Evolutionary conservation across 92 coral and sea anemone species (phyloP), one percentile per base, ranked within the genome.

Genomic region (Meandrina meandrites): DNA sequence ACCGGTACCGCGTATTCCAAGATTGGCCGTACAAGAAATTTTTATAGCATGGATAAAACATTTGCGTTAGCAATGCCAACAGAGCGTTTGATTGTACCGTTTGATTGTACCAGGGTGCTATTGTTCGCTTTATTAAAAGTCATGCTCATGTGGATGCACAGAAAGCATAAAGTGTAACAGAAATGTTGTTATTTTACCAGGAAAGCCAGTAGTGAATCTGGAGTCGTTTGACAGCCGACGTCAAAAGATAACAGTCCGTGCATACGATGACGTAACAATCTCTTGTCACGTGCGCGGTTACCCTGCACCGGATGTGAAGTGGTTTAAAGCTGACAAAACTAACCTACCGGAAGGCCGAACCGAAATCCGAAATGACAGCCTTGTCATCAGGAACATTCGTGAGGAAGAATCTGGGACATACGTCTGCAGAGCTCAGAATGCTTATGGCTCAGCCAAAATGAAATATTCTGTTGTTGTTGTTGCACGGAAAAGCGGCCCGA

Each of bases 381-480:
- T 76, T 16, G 60, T 76, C 24, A 76, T 76, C 60, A 21, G 60
- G 15, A 2, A 42, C 56, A 76, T 76, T 21, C 80, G 15, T 7
- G 17, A 24, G 34, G 58, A 76, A 7, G 80, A 76, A 40, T 76
- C 80, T 4, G 58, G 15, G 5, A 27, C 19, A 13, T 76, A 76
- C 80, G 48, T 76, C 47, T 76, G 80, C 80, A 45, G 45, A 27
- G 80, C 80, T 51, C 56, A 45, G 60, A 76, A 76, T 76, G 24
- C 36, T 45, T 45, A 45, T 45, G 80, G 80, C 16, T 22, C 18
- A 2, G 80, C 47, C 4, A 28, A 27, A 28, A 76, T 76, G 80
- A 45, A 32, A n/a, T 21, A 35, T 32, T 21, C 17, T 8, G 80
- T 76, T 9, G 12, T n/a, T 28, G 80, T 76, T 10, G 47, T 11